phyloP scores from a whole-genome alignment of 2,888 invertebrate genomes.

The Trilocha varians region DNA sequence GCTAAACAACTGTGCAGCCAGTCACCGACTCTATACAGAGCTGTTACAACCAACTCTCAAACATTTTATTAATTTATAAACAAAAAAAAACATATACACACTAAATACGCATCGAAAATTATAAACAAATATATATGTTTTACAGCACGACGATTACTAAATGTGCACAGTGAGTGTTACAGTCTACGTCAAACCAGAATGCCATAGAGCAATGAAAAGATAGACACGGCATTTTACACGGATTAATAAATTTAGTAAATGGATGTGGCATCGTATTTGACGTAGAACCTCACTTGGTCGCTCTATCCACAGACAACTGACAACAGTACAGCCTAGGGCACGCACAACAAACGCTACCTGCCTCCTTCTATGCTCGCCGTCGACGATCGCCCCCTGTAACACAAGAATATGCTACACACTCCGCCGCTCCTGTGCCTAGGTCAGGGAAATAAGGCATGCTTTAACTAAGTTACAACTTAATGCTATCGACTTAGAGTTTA shows the following conservation, averaged over 20 bases:
- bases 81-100: conserved; percentile 63
- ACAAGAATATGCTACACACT: conserved; percentile 70
- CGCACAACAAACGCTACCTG: conserved; percentile 74
- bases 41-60: not conserved
- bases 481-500: not conserved
- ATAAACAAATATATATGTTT: conserved; percentile 56
- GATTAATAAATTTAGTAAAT: too few species aligned
- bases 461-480: not conserved
- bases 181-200: conserved; percentile 57
- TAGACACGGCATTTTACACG: too few species aligned
- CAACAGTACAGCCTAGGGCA: conserved; percentile 73
- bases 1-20: conserved; percentile 11
- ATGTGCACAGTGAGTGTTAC: conserved; percentile 61
- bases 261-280: conserved; percentile 36
- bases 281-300: conserved; percentile 61
- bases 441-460: not conserved
- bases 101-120: conserved; percentile 68
- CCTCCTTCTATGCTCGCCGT: conserved; percentile 62
- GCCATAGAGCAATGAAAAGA: conserved; percentile 25
- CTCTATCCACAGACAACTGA: conserved; percentile 68
- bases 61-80: conserved; percentile 9
- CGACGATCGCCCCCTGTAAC: conserved; percentile 67
- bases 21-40: conserved; percentile 11
- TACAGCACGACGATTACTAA: conserved; percentile 72
- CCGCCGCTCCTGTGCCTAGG: conserved; percentile 19